Evolutionary conservation across 30 jellyfish, hydroid and myxozoan species (phyloP).

Genomic region (Cassiopea xamachana): DNA sequence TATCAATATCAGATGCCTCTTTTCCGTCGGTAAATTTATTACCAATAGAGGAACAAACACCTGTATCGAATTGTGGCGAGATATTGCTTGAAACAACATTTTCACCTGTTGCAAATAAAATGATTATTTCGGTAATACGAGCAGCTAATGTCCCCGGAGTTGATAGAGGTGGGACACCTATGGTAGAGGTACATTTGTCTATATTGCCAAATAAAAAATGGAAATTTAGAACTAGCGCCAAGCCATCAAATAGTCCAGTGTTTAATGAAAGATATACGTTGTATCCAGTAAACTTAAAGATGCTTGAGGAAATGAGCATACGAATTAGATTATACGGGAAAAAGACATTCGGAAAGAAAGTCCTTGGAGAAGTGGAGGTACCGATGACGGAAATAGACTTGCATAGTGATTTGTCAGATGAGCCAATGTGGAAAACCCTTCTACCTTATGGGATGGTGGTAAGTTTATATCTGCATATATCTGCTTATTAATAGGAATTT

Average conservation of each 20-base stretch:
- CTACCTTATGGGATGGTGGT: slow-evolving; percentile 91
- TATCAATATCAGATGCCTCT: slow-evolving; percentile 58
- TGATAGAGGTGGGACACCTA: slow-evolving; percentile 90
- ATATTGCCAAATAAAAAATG: slow-evolving; percentile 80
- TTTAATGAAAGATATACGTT: slow-evolving; percentile 72
- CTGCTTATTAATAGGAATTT: no score
- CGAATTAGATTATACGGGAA: slow-evolving; percentile 82
- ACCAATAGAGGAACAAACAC: slow-evolving; percentile 74
- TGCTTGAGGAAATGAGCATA: slow-evolving; percentile 79
- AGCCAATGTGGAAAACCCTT: slow-evolving; percentile 84
- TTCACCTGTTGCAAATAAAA: slow-evolving; percentile 84
- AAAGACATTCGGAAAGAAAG: slow-evolving; percentile 66
- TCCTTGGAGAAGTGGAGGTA: slow-evolving; percentile 85
- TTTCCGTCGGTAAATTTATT: slow-evolving; percentile 59
- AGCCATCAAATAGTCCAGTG: slow-evolving; percentile 79
- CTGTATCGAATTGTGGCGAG: slow-evolving; percentile 76
- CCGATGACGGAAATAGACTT: slow-evolving; percentile 75
- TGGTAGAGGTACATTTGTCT: slow-evolving; percentile 77
- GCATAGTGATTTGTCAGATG: slow-evolving; percentile 86
- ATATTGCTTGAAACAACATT: slow-evolving; percentile 77
- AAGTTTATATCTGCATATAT: slow-evolving; percentile 12
- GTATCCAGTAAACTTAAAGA: slow-evolving; percentile 59
- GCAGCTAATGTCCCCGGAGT: slow-evolving; percentile 84
- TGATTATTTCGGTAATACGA: slow-evolving; percentile 81
- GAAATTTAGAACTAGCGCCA: slow-evolving; percentile 68